Percentiles rank a stretch among this genome's conserved stretches.
Conservation (phyloP, 2,113 vertebrate genomes). For the Semicossyphus pulcher region DNA sequence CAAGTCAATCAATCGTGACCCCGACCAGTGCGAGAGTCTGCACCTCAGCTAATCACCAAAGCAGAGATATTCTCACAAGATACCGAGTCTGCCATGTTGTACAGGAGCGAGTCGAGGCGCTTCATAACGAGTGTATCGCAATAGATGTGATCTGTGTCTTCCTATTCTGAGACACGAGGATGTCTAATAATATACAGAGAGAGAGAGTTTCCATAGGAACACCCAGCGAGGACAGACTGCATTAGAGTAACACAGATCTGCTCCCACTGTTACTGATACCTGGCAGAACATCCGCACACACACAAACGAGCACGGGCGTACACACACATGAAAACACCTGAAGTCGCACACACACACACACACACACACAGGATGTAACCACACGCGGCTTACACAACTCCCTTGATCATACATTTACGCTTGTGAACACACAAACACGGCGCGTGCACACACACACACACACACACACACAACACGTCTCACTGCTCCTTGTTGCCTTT, state of each 20-base stretch:
- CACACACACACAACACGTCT: constrained; percentile 47
- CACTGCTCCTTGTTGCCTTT: constrained; percentile 74
- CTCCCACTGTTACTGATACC: constrained; percentile 75
- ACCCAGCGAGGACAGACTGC: constrained; percentile 77
- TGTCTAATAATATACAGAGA: constrained; percentile 79
- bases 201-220: constrained; percentile 83
- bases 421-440: constrained; percentile 32
- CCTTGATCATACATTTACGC: constrained; percentile 64
- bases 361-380: constrained; percentile 40
- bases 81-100: neutral
- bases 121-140: constrained; percentile 51
- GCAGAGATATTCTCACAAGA: constrained; percentile 23
- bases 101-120: constrained; percentile 31
- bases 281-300: constrained; percentile 54
- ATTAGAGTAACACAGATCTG: constrained; percentile 76
- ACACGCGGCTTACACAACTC: constrained; percentile 60
- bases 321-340: constrained; percentile 7
- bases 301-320: constrained; percentile 13
- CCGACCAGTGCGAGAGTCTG: constrained; percentile 19
- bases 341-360: neutral
- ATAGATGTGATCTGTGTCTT: constrained; percentile 66
- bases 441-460: constrained; percentile 32
- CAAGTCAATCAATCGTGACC: constrained; percentile 50
- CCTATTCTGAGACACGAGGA: constrained; percentile 74
- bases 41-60: constrained; percentile 29